Conservation (phyloP, 2,797 vertebrate species). For the Gallinago stenura region DNA sequence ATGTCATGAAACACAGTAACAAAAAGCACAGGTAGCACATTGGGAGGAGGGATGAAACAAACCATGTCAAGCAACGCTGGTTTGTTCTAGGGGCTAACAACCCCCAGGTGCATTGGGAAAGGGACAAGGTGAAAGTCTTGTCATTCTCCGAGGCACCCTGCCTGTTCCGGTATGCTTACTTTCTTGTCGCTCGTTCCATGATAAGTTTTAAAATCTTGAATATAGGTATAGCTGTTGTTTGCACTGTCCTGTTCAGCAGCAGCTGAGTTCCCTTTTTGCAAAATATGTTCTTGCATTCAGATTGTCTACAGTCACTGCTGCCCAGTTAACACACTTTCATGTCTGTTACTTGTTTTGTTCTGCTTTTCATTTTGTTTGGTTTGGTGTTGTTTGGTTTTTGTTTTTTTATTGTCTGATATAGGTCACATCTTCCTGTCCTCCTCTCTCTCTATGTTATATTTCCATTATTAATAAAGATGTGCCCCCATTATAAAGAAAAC, state of each 20-base stretch:
- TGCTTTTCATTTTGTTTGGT: background rate
- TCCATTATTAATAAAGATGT: background rate
- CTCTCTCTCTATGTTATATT: background rate
- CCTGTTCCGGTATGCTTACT: background rate
- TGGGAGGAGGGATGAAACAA: background rate
- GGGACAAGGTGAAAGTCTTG: background rate
- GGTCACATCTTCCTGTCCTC: background rate
- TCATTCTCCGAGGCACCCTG: background rate
- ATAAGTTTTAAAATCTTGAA: background rate
- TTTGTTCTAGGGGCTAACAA: background rate
- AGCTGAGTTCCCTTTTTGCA: background rate
- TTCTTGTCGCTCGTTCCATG: background rate
- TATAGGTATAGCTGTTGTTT: background rate
- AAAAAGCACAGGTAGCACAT: background rate
- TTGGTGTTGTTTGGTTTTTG: background rate
- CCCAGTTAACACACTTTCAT: background rate
- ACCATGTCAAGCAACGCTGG: background rate
- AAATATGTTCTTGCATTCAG: background rate
- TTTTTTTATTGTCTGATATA: background rate
- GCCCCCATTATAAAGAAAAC: background rate
- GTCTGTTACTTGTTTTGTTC: background rate
- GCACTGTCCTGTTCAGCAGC: background rate
- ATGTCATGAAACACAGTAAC: background rate
- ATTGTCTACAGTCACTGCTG: background rate
- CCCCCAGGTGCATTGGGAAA: background rate